Percentiles rank a stretch among this genome's conserved stretches.
phyloP scores from a whole-genome alignment of 2,113 vertebrate genomes.

The Gorsachius goisagi region DNA sequence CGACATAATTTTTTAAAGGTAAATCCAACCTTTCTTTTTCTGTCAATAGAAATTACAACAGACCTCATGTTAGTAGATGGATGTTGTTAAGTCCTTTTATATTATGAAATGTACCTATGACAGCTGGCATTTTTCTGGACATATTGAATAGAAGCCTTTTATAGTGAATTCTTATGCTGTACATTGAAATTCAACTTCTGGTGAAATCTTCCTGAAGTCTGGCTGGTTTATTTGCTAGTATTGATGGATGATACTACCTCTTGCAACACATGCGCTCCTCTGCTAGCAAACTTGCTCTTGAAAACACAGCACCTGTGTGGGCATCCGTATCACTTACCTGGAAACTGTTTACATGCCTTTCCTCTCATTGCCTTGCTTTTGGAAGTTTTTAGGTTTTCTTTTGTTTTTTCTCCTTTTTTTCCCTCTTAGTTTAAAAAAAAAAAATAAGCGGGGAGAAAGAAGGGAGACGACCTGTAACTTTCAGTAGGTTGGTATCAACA shows the following conservation, averaged over 20 bases:
- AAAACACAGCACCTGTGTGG: background rate
- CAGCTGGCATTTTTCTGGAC: background rate
- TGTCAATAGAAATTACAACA: background rate
- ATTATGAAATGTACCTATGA: background rate
- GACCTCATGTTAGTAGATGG: background rate
- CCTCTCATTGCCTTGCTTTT: background rate
- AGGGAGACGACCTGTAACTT: background rate
- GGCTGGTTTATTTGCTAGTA: background rate
- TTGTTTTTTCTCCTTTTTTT: background rate
- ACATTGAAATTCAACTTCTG: background rate
- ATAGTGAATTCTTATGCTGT: background rate
- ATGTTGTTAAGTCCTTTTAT: slow-evolving; percentile 10
- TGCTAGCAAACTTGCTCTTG: background rate
- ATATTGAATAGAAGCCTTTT: background rate
- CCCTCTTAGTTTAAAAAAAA: background rate
- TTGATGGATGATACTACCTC: background rate
- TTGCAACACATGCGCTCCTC: background rate
- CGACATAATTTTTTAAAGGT: background rate
- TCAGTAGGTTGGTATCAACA: background rate
- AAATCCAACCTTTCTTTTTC: background rate
- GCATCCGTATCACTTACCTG: background rate
- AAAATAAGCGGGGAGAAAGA: background rate
- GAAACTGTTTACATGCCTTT: background rate
- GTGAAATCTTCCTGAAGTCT: background rate
- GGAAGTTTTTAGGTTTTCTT: background rate